Conservation (phyloP, 2,797 vertebrate species). For the Chrysocyon brachyurus region DNA sequence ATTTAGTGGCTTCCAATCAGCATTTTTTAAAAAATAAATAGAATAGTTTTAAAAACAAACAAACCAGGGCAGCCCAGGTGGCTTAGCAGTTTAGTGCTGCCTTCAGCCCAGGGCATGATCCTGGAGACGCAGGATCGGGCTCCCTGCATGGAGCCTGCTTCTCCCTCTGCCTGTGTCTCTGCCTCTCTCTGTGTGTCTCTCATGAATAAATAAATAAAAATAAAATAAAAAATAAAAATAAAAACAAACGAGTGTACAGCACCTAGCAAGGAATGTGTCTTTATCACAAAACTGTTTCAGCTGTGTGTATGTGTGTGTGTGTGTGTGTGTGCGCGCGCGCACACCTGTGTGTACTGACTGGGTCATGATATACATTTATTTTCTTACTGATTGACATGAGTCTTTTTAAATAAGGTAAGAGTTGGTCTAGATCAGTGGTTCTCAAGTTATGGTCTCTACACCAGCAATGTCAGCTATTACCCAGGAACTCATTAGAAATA, state of each 20-base stretch:
- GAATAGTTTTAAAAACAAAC: background rate
- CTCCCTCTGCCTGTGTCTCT: no score
- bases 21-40: background rate
- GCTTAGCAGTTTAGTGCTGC: no score
- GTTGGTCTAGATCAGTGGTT: background rate
- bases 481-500: background rate
- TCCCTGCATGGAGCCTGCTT: no score
- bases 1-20: background rate
- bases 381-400: background rate
- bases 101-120: no score
- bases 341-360: background rate
- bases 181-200: no score
- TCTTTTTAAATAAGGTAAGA: conserved; percentile 2
- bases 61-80: background rate
- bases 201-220: no score
- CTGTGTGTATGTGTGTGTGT: background rate
- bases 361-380: background rate
- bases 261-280: background rate
- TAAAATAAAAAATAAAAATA: no score
- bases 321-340: background rate
- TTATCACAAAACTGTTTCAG: conserved; percentile 20
- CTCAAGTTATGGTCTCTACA: background rate
- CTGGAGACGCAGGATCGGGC: no score
- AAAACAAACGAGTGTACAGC: background rate
- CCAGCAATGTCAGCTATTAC: background rate